phyloP scores from a whole-genome alignment of 2,888 invertebrate species.

The Ennomos erosarius region DNA sequence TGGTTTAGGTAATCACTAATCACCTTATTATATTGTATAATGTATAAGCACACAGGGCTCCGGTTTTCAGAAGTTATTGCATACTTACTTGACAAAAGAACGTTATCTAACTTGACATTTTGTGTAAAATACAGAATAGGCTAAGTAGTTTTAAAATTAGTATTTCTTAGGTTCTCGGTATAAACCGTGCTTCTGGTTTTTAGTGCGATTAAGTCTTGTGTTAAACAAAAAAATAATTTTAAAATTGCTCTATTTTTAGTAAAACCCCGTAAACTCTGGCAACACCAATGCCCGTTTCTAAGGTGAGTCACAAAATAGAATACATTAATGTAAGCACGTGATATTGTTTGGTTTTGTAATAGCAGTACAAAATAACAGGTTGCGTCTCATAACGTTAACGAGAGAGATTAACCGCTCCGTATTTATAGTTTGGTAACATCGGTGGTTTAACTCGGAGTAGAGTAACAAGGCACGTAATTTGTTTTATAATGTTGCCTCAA shows the following conservation, averaged over 20 bases:
- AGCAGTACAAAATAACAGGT: slow-evolving; percentile 73
- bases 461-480: slow-evolving; percentile 29
- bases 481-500: slow-evolving; percentile 28
- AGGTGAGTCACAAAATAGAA: slow-evolving; percentile 37
- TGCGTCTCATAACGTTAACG: slow-evolving; percentile 67
- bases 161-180: not conserved
- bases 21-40: too few relatives aligned
- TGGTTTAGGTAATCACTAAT: too few relatives aligned
- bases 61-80: too few relatives aligned
- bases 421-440: slow-evolving; percentile 48
- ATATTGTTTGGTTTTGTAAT: slow-evolving; percentile 81
- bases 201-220: too few relatives aligned
- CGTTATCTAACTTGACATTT: too few relatives aligned
- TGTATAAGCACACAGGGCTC: too few relatives aligned
- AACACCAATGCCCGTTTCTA: slow-evolving; percentile 23
- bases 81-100: too few relatives aligned
- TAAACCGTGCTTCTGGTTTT: too few relatives aligned
- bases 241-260: not conserved
- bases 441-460: slow-evolving; percentile 20
- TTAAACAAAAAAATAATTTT: too few relatives aligned
- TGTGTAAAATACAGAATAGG: too few relatives aligned
- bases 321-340: slow-evolving; percentile 66
- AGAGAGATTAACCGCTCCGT: slow-evolving; percentile 58
- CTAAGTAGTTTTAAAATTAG: not conserved
- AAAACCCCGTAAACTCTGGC: slow-evolving; percentile 4